Conservation (phyloP, 2,797 vertebrate genomes). For the Lithobates pipiens region DNA sequence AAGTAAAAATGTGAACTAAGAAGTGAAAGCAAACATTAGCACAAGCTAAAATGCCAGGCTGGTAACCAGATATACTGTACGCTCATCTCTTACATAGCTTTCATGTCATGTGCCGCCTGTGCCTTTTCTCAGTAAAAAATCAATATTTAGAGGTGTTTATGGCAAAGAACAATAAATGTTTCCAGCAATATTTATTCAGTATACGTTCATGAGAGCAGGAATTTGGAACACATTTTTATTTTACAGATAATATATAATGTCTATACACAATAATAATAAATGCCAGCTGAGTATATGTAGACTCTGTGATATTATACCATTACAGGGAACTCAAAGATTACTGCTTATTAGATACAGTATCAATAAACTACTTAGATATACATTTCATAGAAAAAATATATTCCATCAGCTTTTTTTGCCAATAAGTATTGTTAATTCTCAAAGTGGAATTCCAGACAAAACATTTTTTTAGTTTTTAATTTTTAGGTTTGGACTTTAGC, state of each 20-base stretch:
- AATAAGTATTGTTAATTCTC: background rate
- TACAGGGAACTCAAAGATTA: background rate
- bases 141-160: conserved; percentile 42
- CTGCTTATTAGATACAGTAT: background rate
- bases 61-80: conserved; percentile 49
- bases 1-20: conserved; percentile 49
- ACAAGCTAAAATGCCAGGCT: conserved; percentile 22
- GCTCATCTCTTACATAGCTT: conserved; percentile 25
- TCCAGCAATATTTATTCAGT: conserved; percentile 20
- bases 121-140: conserved; percentile 24
- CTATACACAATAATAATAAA: background rate
- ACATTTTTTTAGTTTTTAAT: no score
- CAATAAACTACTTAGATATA: background rate
- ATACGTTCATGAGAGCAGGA: background rate
- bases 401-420: background rate
- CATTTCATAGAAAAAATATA: background rate
- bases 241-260: background rate
- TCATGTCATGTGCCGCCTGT: conserved; percentile 41
- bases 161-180: conserved; percentile 5
- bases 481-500: no score
- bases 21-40: conserved; percentile 50
- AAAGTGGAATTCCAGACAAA: no score
- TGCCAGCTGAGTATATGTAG: no score
- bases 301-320: background rate
- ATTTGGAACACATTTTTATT: conserved; percentile 3